phyloP scores from a whole-genome alignment of 2,113 vertebrate genomes.

The Sceloporus tristichus region DNA sequence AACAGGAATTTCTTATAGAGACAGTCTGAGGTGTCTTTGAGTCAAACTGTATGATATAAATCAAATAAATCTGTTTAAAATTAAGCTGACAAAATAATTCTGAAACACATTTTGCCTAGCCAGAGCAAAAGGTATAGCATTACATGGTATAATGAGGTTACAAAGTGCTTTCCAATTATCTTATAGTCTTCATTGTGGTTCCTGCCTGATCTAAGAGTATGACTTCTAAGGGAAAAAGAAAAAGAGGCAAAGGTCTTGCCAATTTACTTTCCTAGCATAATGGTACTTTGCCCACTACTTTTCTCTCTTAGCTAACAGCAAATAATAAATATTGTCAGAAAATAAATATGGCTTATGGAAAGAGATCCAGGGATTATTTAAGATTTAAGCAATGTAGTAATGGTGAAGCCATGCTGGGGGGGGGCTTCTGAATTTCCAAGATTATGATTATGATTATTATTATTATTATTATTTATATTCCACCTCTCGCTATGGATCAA shows the following conservation, averaged over 20 bases:
- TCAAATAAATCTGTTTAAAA: background rate
- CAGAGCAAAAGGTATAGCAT: background rate
- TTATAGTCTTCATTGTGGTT: background rate
- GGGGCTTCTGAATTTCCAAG: background rate
- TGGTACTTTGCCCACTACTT: background rate
- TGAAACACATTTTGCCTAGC: background rate
- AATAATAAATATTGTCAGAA: background rate
- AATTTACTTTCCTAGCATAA: background rate
- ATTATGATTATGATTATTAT: too few relatives aligned
- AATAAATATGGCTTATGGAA: accelerated
- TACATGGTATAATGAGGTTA: background rate
- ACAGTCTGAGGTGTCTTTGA: background rate
- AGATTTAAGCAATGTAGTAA: background rate
- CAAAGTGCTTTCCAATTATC: background rate
- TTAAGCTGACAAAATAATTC: background rate
- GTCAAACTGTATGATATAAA: background rate
- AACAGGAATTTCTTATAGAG: background rate
- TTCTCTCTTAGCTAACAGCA: background rate
- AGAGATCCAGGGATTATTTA: background rate
- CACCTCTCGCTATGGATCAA: too few relatives aligned
- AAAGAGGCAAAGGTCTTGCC: background rate
- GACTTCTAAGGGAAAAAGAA: background rate
- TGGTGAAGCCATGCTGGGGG: background rate
- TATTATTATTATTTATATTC: too few relatives aligned
- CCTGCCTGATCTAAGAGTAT: background rate